Conservation (phyloP, 2,113 vertebrate species). For the Delphinus delphis region DNA sequence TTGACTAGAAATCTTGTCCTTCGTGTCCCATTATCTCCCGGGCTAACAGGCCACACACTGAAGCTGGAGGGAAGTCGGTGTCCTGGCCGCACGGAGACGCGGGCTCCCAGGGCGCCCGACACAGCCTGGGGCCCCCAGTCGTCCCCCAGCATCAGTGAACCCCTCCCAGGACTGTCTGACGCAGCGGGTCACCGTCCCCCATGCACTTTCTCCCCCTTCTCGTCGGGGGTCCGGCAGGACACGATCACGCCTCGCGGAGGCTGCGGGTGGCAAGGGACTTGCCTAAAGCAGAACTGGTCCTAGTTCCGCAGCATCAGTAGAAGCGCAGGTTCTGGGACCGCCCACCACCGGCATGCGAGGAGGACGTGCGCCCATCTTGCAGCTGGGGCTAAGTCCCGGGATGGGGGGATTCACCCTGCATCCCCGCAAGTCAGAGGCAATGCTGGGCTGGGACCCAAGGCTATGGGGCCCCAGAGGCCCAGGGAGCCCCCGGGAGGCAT, state of each 20-base stretch:
- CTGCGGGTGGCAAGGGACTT: fast-evolving
- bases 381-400: fast-evolving
- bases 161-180: neutral
- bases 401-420: fast-evolving
- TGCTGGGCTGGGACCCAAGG: neutral
- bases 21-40: conserved; percentile 72
- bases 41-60: conserved; percentile 48
- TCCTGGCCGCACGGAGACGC: neutral
- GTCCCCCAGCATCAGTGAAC: neutral
- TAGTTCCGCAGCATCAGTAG: fast-evolving
- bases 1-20: conserved; percentile 73
- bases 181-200: fast-evolving
- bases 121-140: fast-evolving
- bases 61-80: conserved; percentile 55
- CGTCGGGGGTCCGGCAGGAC: neutral
- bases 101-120: neutral
- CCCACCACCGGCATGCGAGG: fast-evolving
- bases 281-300: neutral
- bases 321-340: fast-evolving
- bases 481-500: neutral
- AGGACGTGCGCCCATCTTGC: neutral
- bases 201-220: neutral
- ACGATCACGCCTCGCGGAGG: fast-evolving
- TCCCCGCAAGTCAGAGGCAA: fast-evolving
- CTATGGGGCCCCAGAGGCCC: neutral